Conservation (phyloP, 2,888 invertebrate species). For the Acanthosepion lycidas region DNA sequence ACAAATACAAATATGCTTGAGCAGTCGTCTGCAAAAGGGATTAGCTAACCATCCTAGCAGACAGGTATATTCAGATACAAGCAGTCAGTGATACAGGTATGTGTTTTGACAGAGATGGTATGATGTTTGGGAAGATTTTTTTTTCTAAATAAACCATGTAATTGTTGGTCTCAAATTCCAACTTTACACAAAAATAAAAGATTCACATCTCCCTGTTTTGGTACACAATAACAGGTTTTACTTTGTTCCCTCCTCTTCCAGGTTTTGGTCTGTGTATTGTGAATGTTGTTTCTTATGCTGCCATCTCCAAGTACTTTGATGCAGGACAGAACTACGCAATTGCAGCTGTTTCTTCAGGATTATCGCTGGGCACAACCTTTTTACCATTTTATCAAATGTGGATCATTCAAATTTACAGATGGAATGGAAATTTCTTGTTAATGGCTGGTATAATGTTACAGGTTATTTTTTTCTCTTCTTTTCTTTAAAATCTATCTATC, state of each 20-base stretch:
- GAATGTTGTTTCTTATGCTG: slow-evolving; percentile 39
- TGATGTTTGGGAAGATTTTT: too few species aligned
- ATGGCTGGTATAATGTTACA: slow-evolving; percentile 43
- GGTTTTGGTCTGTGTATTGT: slow-evolving; percentile 39
- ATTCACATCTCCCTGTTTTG: neutral
- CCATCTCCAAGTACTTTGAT: slow-evolving; percentile 39
- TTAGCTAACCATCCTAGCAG: too few species aligned
- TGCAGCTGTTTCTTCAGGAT: slow-evolving; percentile 34
- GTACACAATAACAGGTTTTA: neutral
- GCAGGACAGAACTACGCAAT: slow-evolving; percentile 39
- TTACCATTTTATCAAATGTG: slow-evolving; percentile 35
- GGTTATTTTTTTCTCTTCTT: neutral
- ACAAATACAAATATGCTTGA: too few species aligned
- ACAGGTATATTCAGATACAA: too few species aligned
- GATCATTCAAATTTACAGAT: slow-evolving; percentile 38
- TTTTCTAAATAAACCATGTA: too few species aligned
- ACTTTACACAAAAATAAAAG: too few species aligned
- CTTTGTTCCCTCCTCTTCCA: neutral
- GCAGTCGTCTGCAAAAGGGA: too few species aligned
- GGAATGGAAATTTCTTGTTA: slow-evolving; percentile 41
- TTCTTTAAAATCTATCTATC: neutral
- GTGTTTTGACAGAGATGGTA: too few species aligned
- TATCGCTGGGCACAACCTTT: neutral
- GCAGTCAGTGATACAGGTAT: too few species aligned
- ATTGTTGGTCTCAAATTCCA: neutral